A percentile compares a stretch with the other conserved stretches of the same genome.
These are phyloP conservation scores for Cephalotes varians DNA, from an alignment of 2,888 invertebrate genomes.

Conservation along the genomic window DNA sequence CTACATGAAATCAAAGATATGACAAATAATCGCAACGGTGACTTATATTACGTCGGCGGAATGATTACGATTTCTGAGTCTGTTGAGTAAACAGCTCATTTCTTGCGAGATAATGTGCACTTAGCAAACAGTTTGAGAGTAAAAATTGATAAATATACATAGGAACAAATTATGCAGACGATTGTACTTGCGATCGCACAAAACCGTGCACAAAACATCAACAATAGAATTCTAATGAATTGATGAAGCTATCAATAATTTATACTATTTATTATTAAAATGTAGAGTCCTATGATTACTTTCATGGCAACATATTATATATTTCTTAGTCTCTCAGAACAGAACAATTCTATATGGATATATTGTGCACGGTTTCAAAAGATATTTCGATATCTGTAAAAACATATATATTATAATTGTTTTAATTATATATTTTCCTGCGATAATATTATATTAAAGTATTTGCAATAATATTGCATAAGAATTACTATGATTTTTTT, in stretches of 20 bases:
- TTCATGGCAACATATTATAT: background rate
- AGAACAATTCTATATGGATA: constrained; percentile 8
- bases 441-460: background rate
- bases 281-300: background rate
- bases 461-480: background rate
- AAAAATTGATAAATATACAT: constrained; percentile 29
- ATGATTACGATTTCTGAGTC: constrained; percentile 26
- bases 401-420: constrained; percentile 6
- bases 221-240: constrained; percentile 22
- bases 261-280: background rate
- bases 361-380: constrained; percentile 23
- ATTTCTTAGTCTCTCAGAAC: background rate
- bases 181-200: constrained; percentile 6
- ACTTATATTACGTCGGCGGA: constrained; percentile 40
- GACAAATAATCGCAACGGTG: constrained; percentile 53
- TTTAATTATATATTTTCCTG: background rate
- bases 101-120: constrained; percentile 30
- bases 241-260: background rate
- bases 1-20: constrained; percentile 50
- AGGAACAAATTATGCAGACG: constrained; percentile 27
- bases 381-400: constrained; percentile 17
- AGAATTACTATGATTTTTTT: constrained; percentile 5
- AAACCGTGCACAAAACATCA: constrained; percentile 37
- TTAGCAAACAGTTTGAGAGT: constrained; percentile 33
- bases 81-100: constrained; percentile 1